Percentiles rank a stretch among this genome's conserved stretches.
These are phyloP conservation scores for Lydus trimaculatus DNA, from an alignment of 2,888 invertebrate genomes.

Conservation along the genomic window DNA sequence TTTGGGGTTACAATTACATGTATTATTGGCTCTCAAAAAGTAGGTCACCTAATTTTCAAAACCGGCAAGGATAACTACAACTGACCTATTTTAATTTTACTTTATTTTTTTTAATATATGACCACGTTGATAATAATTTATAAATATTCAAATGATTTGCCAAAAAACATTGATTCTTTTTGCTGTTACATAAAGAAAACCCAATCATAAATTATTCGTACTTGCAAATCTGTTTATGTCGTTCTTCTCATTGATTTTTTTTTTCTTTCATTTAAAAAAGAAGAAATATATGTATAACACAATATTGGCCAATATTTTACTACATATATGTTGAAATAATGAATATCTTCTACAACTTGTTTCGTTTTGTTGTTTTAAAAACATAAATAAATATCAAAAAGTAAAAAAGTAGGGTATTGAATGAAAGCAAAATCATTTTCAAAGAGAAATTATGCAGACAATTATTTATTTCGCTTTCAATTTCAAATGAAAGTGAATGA, in stretches of 20 bases:
- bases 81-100: background rate
- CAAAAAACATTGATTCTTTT: background rate
- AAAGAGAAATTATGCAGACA: background rate
- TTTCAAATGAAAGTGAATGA: constrained; percentile 25
- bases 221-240: background rate
- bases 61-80: constrained; percentile 18
- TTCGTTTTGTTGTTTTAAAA: background rate
- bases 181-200: too few species aligned
- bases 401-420: background rate
- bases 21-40: constrained; percentile 32
- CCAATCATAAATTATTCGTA: background rate
- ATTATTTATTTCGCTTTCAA: background rate
- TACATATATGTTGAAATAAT: background rate
- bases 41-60: constrained; percentile 36
- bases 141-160: background rate
- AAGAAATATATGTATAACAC: too few species aligned
- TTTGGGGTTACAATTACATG: constrained; percentile 30
- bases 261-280: background rate
- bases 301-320: background rate
- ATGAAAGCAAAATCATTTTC: background rate
- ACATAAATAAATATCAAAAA: background rate
- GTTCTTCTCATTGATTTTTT: background rate
- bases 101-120: background rate
- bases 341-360: background rate
- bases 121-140: background rate